phyloP scores from a whole-genome alignment of 2,113 vertebrate genomes.

The Hiodon alosoides region DNA sequence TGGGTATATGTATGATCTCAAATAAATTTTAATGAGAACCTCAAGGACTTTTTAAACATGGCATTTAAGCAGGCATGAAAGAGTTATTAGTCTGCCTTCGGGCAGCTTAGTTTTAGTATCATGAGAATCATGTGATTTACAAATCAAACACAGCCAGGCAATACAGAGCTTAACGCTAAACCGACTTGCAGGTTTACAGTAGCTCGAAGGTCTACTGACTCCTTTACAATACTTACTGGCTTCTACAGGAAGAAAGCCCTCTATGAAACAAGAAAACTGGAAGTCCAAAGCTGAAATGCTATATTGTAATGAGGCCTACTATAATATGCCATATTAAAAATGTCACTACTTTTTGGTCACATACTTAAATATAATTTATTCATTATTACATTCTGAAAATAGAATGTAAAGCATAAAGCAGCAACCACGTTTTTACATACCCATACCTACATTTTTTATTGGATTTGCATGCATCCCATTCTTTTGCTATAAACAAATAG shows the following conservation, averaged over 20 bases:
- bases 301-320: too few relatives aligned
- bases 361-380: too few relatives aligned
- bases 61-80: background rate
- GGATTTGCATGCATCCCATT: too few relatives aligned
- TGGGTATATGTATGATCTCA: conserved; percentile 4
- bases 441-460: too few relatives aligned
- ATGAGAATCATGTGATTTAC: background rate
- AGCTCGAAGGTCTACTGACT: background rate
- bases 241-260: background rate
- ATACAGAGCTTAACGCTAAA: background rate
- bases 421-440: too few relatives aligned
- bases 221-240: background rate
- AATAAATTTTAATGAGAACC: conserved; percentile 10
- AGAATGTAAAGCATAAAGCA: too few relatives aligned
- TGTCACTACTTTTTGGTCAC: too few relatives aligned
- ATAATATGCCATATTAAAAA: too few relatives aligned
- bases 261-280: too few relatives aligned
- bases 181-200: background rate
- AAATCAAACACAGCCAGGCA: background rate
- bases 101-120: background rate
- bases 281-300: too few relatives aligned
- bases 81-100: conserved; percentile 3
- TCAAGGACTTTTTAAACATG: conserved; percentile 5
- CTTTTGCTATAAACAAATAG: too few relatives aligned
- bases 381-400: too few relatives aligned